These are phyloP conservation scores for Oryzias celebensis DNA, from an alignment of 2,113 vertebrate genomes.

Conservation along the genomic window DNA sequence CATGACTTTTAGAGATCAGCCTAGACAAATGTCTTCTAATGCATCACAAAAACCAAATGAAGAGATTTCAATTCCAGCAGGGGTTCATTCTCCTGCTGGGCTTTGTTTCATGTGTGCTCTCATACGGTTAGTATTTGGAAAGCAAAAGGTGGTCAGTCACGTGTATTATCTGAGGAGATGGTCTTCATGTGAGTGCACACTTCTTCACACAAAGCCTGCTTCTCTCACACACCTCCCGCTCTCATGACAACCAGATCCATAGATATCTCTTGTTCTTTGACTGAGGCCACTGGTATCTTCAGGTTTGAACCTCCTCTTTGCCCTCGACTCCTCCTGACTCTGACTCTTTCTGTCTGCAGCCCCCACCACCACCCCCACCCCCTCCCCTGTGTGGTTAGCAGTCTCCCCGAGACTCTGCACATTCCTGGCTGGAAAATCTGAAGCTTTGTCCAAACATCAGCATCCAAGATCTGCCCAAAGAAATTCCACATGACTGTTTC, in stretches of 20 bases:
- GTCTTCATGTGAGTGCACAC: conserved; percentile 14
- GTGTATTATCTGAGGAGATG: conserved; percentile 32
- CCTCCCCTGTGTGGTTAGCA: conserved; percentile 71
- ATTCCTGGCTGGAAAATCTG: conserved; percentile 83
- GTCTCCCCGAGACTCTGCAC: conserved; percentile 83
- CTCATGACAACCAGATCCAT: conserved; percentile 53
- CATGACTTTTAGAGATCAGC: conserved; percentile 36
- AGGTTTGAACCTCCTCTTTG: conserved; percentile 77
- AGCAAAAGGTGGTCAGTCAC: conserved; percentile 33
- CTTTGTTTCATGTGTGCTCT: too few species aligned
- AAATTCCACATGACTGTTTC: conserved; percentile 87
- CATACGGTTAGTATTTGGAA: conserved; percentile 21
- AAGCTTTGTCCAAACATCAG: conserved; percentile 83
- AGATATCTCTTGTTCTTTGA: conserved; percentile 70
- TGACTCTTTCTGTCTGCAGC: conserved; percentile 29
- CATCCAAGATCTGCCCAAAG: conserved; percentile 86
- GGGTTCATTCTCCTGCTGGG: not conserved
- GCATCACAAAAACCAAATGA: too few species aligned
- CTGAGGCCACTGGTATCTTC: conserved; percentile 55
- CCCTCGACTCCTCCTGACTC: conserved; percentile 30
- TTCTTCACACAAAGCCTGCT: conserved; percentile 29
- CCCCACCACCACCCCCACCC: conserved; percentile 34
- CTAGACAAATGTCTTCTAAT: conserved; percentile 12
- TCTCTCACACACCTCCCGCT: conserved; percentile 46
- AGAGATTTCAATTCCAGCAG: not conserved